These are phyloP conservation scores for Pygoscelis antarcticus DNA, from an alignment of 2,113 vertebrate species.

Conservation along the genomic window DNA sequence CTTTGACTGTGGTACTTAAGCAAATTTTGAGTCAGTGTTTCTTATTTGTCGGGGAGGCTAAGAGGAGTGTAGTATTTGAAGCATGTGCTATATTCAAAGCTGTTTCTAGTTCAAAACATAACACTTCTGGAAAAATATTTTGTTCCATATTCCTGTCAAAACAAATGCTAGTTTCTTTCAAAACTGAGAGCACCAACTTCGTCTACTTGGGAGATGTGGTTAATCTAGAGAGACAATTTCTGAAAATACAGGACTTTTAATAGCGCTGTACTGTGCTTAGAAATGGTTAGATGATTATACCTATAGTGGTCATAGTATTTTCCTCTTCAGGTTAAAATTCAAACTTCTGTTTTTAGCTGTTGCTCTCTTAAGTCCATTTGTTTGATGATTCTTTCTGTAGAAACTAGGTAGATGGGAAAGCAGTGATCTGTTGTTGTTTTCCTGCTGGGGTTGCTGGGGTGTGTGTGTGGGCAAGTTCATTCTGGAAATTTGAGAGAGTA, in stretches of 20 bases:
- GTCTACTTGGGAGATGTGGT: background rate
- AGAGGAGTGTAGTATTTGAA: background rate
- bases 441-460: background rate
- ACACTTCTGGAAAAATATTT: background rate
- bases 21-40: background rate
- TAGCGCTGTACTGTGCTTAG: background rate
- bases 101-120: background rate
- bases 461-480: background rate
- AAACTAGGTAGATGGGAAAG: background rate
- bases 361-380: background rate
- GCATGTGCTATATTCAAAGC: background rate
- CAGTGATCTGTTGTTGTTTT: background rate
- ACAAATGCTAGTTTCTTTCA: background rate
- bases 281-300: background rate
- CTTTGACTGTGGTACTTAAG: background rate
- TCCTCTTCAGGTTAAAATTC: background rate
- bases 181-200: background rate
- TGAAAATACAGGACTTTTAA: background rate
- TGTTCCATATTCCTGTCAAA: background rate
- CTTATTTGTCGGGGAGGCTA: background rate
- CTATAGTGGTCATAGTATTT: background rate
- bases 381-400: background rate
- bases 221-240: background rate
- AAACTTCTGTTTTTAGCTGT: background rate
- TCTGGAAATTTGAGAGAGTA: background rate